These are phyloP conservation scores for Ptychodera flava DNA, from an alignment of 35 echinoderm and acorn worm species.

Conservation along the genomic window DNA sequence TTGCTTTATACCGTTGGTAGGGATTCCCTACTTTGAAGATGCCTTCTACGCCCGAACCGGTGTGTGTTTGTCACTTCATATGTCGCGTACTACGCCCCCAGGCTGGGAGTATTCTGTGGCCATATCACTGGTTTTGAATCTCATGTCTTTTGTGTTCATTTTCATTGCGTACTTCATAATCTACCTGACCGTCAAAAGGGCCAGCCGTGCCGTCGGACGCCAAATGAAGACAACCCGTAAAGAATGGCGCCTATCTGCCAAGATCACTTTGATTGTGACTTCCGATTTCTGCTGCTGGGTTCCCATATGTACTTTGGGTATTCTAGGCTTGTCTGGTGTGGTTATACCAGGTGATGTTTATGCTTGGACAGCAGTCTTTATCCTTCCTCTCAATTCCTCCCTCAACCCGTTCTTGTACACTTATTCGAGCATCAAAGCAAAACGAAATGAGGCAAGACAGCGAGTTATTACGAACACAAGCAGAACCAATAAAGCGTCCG, in stretches of 20 bases:
- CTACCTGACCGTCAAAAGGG: slow-evolving; percentile 63
- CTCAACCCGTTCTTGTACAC: slow-evolving; percentile 62
- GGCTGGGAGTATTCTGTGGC: slow-evolving; percentile 87
- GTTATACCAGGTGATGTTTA: slow-evolving; percentile 18
- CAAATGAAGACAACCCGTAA: slow-evolving; percentile 88
- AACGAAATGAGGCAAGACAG: too few relatives aligned
- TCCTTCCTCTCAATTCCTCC: slow-evolving; percentile 53
- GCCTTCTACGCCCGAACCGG: slow-evolving; percentile 85
- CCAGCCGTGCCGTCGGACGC: slow-evolving; percentile 40
- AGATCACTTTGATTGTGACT: slow-evolving; percentile 78
- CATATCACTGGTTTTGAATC: slow-evolving; percentile 76
- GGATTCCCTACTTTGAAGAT: slow-evolving; percentile 43
- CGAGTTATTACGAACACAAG: too few relatives aligned
- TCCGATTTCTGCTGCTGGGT: slow-evolving; percentile 95
- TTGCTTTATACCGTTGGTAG: slow-evolving; percentile 57
- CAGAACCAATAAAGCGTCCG: too few relatives aligned
- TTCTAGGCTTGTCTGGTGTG: slow-evolving; percentile 47
- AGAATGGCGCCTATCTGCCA: too few relatives aligned
- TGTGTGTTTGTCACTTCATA: slow-evolving; percentile 76
- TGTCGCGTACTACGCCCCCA: slow-evolving; percentile 46
- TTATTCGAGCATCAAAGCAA: too few relatives aligned
- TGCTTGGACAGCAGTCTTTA: slow-evolving; percentile 58
- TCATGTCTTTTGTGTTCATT: slow-evolving; percentile 71
- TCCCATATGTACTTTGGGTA: slow-evolving; percentile 83
- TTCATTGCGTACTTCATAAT: slow-evolving; percentile 74